Percentiles rank a stretch among this genome's conserved stretches.
These are phyloP conservation scores for Mythimna albipuncta DNA, from an alignment of 2,888 invertebrate genomes.

Conservation along the genomic window DNA sequence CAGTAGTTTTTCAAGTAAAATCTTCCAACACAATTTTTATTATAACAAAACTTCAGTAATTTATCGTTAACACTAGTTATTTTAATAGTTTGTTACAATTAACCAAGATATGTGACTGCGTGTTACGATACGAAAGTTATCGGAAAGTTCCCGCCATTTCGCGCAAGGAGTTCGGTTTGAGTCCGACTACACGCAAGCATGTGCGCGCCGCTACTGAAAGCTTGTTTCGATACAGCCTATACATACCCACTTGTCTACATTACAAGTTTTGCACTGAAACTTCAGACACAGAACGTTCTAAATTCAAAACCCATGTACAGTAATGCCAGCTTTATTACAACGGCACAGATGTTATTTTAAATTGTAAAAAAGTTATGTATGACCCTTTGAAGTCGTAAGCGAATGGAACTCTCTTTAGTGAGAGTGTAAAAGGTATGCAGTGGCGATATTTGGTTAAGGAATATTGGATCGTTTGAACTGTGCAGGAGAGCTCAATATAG, in stretches of 20 bases:
- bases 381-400: constrained; percentile 36
- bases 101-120: constrained; percentile 63
- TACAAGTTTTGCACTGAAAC: constrained; percentile 82
- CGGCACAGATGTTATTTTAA: constrained; percentile 8
- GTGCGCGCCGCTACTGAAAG: constrained; percentile 87
- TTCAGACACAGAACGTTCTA: constrained; percentile 61
- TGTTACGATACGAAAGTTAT: constrained; percentile 78
- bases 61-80: constrained; percentile 37
- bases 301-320: background rate
- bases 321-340: constrained; percentile 24
- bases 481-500: constrained; percentile 66
- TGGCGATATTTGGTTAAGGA: constrained; percentile 38
- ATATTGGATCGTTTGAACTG: constrained; percentile 59
- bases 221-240: constrained; percentile 81
- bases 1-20: constrained; percentile 35
- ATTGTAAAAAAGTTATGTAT: constrained; percentile 2
- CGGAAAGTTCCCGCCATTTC: constrained; percentile 86
- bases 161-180: constrained; percentile 69
- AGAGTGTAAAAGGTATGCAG: constrained; percentile 67
- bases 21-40: constrained; percentile 52
- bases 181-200: constrained; percentile 81
- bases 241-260: constrained; percentile 85
- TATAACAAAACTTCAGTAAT: constrained; percentile 38
- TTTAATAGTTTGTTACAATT: constrained; percentile 36
- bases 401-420: constrained; percentile 42